These are phyloP conservation scores for Hypomesus transpacificus DNA, from an alignment of 2,113 vertebrate genomes.

Conservation along the genomic window DNA sequence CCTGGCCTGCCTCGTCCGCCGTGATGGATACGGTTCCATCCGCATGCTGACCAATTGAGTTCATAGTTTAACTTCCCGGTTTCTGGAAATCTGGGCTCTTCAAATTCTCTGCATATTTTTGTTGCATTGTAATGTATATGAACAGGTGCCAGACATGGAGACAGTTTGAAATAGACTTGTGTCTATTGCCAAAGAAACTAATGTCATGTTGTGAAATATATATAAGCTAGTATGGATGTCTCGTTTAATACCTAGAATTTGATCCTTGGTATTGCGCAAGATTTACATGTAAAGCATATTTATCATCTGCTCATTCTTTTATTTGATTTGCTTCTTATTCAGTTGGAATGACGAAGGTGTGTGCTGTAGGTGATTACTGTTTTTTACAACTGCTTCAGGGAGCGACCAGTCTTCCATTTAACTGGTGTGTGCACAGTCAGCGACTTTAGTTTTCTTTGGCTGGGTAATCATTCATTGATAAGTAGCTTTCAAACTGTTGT, in stretches of 20 bases:
- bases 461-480: no score
- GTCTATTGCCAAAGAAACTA: constrained; percentile 58
- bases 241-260: neutral
- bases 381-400: no score
- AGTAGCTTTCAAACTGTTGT: no score
- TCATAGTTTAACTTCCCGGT: constrained; percentile 57
- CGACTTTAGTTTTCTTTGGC: no score
- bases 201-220: constrained; percentile 45
- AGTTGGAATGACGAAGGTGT: no score
- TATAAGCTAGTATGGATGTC: constrained; percentile 5
- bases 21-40: constrained; percentile 42
- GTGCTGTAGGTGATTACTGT: no score
- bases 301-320: no score
- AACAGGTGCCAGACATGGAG: constrained; percentile 66
- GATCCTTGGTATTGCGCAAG: neutral
- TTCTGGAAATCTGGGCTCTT: constrained; percentile 55
- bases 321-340: no score
- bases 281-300: no score
- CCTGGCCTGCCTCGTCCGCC: constrained; percentile 9
- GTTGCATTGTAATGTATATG: constrained; percentile 72
- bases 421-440: no score
- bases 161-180: constrained; percentile 44
- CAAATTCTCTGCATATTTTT: constrained; percentile 77
- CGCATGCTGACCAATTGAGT: constrained; percentile 38
- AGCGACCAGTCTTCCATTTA: no score